These are phyloP conservation scores for Andrena chrysosceles DNA, from an alignment of 2,888 invertebrate genomes.

Conservation along the genomic window DNA sequence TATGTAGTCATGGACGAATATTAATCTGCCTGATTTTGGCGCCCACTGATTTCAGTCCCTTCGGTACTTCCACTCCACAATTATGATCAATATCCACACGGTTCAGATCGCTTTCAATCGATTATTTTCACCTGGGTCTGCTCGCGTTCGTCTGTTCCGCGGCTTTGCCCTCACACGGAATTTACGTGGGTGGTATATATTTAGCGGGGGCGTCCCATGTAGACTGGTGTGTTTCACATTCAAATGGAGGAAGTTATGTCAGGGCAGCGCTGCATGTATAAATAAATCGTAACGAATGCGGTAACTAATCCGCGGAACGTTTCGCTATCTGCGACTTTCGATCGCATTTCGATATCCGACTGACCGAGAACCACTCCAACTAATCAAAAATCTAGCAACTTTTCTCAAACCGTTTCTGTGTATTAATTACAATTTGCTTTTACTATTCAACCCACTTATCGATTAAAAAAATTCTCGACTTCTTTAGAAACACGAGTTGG, in stretches of 20 bases:
- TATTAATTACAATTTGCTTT: no score
- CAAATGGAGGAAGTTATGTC: constrained; percentile 64
- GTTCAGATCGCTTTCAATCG: constrained; percentile 29
- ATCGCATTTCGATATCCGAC: constrained; percentile 7
- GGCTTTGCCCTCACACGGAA: constrained; percentile 65
- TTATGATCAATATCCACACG: background rate
- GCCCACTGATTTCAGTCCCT: no score
- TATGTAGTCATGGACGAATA: no score
- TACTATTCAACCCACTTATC: no score
- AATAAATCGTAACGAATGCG: constrained; percentile 56
- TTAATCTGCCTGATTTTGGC: no score
- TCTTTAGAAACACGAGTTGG: no score
- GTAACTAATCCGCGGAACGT: constrained; percentile 40
- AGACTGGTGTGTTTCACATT: constrained; percentile 63
- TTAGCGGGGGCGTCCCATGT: constrained; percentile 71
- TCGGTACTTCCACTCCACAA: background rate
- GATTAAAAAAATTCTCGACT: no score
- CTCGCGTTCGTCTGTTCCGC: constrained; percentile 44
- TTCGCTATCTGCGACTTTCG: constrained; percentile 35
- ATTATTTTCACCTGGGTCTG: constrained; percentile 59
- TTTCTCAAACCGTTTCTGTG: background rate
- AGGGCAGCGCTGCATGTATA: constrained; percentile 58
- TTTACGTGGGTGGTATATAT: constrained; percentile 72
- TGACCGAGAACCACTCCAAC: background rate
- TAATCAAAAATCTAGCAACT: background rate